phyloP scores from a whole-genome alignment of 2,888 invertebrate species.

The Volucella inflata region DNA sequence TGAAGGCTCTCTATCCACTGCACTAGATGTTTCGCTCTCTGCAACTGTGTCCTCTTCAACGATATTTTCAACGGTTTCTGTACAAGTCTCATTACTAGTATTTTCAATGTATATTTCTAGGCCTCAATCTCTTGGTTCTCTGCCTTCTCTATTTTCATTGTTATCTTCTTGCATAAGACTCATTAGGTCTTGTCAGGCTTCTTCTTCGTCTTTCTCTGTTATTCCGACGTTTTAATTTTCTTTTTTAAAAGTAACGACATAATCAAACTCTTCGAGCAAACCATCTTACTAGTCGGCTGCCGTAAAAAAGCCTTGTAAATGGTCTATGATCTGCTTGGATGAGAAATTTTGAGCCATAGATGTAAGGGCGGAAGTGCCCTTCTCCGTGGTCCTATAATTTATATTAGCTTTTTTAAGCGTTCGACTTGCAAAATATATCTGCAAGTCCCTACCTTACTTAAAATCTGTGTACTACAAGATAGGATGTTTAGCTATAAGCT shows the following conservation, averaged over 20 bases:
- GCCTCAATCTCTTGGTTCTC: no score
- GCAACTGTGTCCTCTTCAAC: neutral
- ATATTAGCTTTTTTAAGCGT: neutral
- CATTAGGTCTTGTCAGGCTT: slow-evolving; percentile 5
- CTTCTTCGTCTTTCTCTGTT: neutral
- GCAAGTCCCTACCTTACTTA: neutral
- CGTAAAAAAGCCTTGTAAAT: no score
- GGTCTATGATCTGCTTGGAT: no score
- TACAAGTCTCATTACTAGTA: neutral
- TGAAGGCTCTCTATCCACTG: no score
- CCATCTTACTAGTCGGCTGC: no score
- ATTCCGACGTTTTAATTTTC: neutral
- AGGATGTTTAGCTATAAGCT: neutral
- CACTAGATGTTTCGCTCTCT: neutral
- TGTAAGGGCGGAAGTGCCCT: neutral
- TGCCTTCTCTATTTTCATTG: neutral
- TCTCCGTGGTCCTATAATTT: neutral
- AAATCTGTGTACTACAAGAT: neutral
- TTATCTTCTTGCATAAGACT: neutral
- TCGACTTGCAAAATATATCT: neutral
- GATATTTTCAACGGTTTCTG: neutral
- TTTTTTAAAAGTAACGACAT: neutral
- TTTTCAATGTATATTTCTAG: no score
- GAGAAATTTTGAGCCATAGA: no score
- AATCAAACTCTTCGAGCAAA: no score